These are phyloP conservation scores for Cyphomyrus plagiostoma DNA, from an alignment of 2,113 vertebrate genomes.

Conservation along the genomic window DNA sequence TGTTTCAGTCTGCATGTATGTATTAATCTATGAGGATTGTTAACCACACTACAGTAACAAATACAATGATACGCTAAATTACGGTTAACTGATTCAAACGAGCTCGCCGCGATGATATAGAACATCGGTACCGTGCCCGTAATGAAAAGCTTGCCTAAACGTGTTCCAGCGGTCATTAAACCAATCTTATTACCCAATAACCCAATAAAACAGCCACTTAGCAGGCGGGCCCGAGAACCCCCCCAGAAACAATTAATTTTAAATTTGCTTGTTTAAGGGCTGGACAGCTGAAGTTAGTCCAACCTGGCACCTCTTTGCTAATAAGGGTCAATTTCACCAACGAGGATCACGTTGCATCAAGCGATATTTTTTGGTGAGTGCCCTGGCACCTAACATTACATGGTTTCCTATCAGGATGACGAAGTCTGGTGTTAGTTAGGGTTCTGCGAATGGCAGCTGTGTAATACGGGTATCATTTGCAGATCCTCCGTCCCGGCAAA, in stretches of 20 bases:
- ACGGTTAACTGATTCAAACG: neutral
- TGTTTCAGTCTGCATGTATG: neutral
- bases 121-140: neutral
- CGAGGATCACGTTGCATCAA: neutral
- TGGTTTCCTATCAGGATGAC: neutral
- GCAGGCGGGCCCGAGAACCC: neutral
- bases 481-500: neutral
- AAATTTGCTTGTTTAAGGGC: neutral
- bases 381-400: neutral
- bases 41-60: neutral
- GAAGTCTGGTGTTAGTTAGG: neutral
- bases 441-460: neutral
- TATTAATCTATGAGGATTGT: neutral
- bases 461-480: neutral
- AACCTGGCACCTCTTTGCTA: neutral
- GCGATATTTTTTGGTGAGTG: neutral
- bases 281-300: neutral
- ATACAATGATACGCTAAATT: neutral
- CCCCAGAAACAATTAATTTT: neutral
- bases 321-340: neutral
- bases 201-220: neutral
- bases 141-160: constrained; percentile 5
- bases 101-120: neutral
- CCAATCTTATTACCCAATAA: neutral
- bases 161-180: constrained; percentile 4